Evolutionary conservation across 2,888 invertebrate species (phyloP).

Genomic region (Deilephila porcellus): DNA sequence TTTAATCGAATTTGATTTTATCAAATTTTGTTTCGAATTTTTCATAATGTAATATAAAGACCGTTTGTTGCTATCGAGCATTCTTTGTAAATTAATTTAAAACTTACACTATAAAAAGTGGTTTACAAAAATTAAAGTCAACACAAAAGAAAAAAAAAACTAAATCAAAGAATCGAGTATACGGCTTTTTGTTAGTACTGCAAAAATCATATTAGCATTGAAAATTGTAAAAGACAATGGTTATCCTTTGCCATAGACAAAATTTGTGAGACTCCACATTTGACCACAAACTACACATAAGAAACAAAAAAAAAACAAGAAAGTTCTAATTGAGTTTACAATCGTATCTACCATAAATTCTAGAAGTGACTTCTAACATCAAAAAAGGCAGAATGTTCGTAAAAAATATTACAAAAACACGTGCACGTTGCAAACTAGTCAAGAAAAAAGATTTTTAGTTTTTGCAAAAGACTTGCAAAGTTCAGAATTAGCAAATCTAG

Average conservation of each 20-base stretch:
- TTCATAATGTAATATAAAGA: neutral
- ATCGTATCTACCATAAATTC: neutral
- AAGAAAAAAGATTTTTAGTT: neutral
- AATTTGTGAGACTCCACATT: neutral
- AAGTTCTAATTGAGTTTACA: neutral
- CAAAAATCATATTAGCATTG: conserved; percentile 4
- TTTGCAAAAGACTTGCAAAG: conserved; percentile 5
- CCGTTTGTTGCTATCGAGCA: too few relatives aligned
- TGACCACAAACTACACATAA: neutral
- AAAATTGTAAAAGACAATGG: conserved; percentile 26
- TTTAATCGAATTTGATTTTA: too few relatives aligned
- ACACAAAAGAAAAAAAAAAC: neutral
- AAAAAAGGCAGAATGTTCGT: neutral
- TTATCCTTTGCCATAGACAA: conserved; percentile 14
- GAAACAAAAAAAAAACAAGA: neutral
- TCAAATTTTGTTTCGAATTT: too few relatives aligned
- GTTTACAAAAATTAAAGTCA: neutral
- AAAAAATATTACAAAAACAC: neutral
- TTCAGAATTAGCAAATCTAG: neutral
- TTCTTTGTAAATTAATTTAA: too few relatives aligned
- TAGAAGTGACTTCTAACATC: neutral
- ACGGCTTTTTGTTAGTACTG: conserved; percentile 6
- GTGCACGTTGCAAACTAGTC: conserved; percentile 14
- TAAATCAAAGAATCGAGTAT: conserved; percentile 12
- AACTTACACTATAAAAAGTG: neutral